Conservation (phyloP, 1,140 invertebrate genomes). For the Saccostrea cuccullata region DNA sequence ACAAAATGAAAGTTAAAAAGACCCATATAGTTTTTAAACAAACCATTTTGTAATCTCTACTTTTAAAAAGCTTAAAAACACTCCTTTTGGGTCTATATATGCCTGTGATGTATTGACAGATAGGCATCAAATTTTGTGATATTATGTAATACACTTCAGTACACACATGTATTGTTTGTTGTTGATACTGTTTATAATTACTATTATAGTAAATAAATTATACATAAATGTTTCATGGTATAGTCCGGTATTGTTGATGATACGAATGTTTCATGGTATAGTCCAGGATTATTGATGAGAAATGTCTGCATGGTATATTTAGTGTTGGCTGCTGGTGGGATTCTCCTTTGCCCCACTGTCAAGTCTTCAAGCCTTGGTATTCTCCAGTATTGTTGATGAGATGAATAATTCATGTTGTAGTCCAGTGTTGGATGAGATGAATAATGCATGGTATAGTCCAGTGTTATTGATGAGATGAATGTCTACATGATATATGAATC, state of each 20-base stretch:
- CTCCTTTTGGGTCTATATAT: too few relatives aligned
- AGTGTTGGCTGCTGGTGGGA: background rate
- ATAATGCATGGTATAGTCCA: background rate
- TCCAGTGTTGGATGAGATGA: background rate
- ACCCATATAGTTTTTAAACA: too few relatives aligned
- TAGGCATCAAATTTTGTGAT: too few relatives aligned
- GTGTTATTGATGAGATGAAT: background rate
- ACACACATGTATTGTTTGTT: background rate
- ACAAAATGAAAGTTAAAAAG: background rate
- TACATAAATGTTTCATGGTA: background rate
- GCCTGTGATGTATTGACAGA: too few relatives aligned
- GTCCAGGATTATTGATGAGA: background rate
- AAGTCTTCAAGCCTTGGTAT: background rate
- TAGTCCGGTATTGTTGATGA: background rate
- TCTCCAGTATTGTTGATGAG: background rate
- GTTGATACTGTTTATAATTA: background rate
- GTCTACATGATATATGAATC: background rate
- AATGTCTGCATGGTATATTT: background rate
- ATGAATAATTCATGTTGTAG: background rate
- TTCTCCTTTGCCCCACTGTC: background rate
- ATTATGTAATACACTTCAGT: too few relatives aligned
- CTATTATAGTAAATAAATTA: constrained; percentile 14
- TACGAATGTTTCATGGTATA: background rate
- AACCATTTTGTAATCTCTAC: too few relatives aligned
- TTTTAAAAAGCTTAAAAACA: too few relatives aligned